Evolutionary conservation across 1,140 invertebrate species (phyloP), one percentile per base, ranked within the genome.

Genomic region (Diorhabda sublineata): DNA sequence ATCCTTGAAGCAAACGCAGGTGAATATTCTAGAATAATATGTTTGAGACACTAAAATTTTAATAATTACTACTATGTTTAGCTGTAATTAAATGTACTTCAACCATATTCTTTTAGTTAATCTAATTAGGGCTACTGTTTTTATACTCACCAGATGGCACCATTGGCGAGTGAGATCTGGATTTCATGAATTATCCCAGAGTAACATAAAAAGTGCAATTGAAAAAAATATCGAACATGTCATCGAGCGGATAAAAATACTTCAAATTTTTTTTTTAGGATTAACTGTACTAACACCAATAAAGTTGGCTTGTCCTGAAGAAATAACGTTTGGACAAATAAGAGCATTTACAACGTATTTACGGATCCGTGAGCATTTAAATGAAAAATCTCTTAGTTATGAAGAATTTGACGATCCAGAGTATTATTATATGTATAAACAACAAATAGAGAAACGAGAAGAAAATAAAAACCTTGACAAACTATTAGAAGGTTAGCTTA

Each of bases 271-370:
- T 61, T 65, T 57, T 41, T 45, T 61, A 42, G 59, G n/a, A 11
- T 66, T 65, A 62, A 59, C n/a, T 71, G 47, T 61, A 43, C 8
- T 72, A 9, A 63, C 52, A 2, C 65, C 47, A 47, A 68, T 73
- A 58, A 75, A 73, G 64, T 59, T 5, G 11, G 65, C 52, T 45
- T 79, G 76, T 67, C 74, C 74, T 42, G 64, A 69, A 56, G 65
- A 73, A 8, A 67, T 77, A 9, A 74, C 71, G n/a, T 75, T 67
- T 52, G 66, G 75, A 43, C 63, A 76, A 63, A 73, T 79, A 11
- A 71, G 69, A 63, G 69, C 66, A 11, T 73, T 79, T 6, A 44
- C 72, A 45, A 58, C 69, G 3, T 77, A 76, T 71, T 44, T 74
- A 5, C 42, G 73, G 60, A 65, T 79, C 11, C 71, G 77, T 8